Evolutionary conservation across 2,797 vertebrate species (phyloP).

Genomic region (Takifugu ocellatus): DNA sequence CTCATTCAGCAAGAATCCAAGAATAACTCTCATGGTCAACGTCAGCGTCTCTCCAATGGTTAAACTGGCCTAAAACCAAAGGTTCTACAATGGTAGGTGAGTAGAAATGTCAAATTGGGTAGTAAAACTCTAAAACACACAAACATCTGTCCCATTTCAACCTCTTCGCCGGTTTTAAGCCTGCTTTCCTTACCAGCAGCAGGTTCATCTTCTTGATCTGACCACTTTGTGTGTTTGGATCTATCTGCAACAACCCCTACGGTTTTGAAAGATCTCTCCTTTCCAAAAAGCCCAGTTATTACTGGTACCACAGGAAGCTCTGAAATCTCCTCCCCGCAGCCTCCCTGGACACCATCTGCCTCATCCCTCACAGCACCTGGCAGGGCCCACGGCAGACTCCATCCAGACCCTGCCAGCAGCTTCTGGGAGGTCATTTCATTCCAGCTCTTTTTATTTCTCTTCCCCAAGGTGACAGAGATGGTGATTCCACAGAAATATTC

Average conservation of each 20-base stretch:
- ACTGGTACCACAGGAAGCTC: conserved; percentile 28
- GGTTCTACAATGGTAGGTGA: not conserved
- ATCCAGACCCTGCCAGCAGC: conserved; percentile 34
- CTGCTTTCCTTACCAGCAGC: conserved; percentile 10
- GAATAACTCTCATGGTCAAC: conserved; percentile 5
- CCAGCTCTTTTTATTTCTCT: conserved; percentile 21
- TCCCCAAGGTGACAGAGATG: conserved; percentile 30
- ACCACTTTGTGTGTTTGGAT: conserved; percentile 11
- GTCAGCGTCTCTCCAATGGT: conserved; percentile 13
- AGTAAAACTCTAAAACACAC: not conserved
- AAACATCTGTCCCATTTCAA: no score
- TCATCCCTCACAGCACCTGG: conserved; percentile 42
- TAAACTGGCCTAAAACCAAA: conserved; percentile 25
- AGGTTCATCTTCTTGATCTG: conserved; percentile 13
- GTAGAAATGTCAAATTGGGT: no score
- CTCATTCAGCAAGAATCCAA: conserved; percentile 4
- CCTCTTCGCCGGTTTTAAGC: not conserved
- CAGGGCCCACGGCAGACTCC: conserved; percentile 34
- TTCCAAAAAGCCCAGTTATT: conserved; percentile 53
- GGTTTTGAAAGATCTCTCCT: conserved; percentile 21
- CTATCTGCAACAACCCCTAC: conserved; percentile 30
- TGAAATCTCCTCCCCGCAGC: conserved; percentile 41
- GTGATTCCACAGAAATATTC: conserved; percentile 32
- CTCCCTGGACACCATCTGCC: conserved; percentile 51
- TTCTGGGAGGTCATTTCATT: conserved; percentile 43